phyloP scores from a whole-genome alignment of 35 echinoderm and acorn worm species.

The Lytechinus variegatus region DNA sequence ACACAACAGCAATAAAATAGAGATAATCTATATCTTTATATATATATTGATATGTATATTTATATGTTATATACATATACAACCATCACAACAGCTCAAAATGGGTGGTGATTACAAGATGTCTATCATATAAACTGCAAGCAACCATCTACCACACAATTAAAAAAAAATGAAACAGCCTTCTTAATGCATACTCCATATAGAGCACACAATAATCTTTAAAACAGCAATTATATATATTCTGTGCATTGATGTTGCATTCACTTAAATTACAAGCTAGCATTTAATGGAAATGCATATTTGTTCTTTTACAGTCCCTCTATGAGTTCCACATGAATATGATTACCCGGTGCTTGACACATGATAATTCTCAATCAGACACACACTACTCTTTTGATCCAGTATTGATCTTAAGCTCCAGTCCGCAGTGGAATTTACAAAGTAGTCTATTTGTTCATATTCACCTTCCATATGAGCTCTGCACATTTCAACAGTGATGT shows the following conservation, averaged over 20 bases:
- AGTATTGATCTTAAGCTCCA: too few species aligned
- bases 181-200: background rate
- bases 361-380: too few species aligned
- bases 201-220: background rate
- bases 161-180: background rate
- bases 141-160: background rate
- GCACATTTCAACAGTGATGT: too few species aligned
- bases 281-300: background rate
- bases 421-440: too few species aligned
- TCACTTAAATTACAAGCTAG: background rate
- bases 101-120: background rate
- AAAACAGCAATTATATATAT: background rate
- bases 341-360: background rate
- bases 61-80: background rate
- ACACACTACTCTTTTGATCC: too few species aligned
- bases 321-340: background rate
- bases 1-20: background rate
- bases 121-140: background rate
- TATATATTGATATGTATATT: too few species aligned
- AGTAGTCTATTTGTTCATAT: too few species aligned
- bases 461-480: too few species aligned
- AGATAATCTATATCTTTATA: background rate
- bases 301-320: background rate
- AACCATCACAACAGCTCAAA: background rate
- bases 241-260: background rate